A percentile compares a stretch with the other conserved stretches of the same genome.
These are phyloP conservation scores for Heliconius hermathena DNA, from an alignment of 1,140 invertebrate genomes.

Conservation along the genomic window DNA sequence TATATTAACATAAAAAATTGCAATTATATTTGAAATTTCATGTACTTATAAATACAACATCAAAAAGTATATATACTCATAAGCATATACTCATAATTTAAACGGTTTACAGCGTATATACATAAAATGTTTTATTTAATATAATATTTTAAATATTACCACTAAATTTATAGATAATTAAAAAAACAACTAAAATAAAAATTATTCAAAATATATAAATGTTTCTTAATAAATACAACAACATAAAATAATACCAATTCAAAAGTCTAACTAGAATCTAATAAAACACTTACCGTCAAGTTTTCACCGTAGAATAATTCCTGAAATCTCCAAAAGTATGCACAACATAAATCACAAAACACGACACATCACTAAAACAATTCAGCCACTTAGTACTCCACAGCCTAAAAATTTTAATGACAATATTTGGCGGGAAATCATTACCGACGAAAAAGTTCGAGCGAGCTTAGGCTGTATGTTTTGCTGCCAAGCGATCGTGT, in stretches of 20 bases:
- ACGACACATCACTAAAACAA: constrained; percentile 31
- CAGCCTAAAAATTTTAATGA: constrained; percentile 43
- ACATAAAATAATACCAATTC: not conserved
- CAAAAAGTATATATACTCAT: not conserved
- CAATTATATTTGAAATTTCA: too few relatives aligned
- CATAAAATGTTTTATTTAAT: too few relatives aligned
- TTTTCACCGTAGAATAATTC: constrained; percentile 21
- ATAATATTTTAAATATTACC: too few relatives aligned
- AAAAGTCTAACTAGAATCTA: constrained; percentile 17
- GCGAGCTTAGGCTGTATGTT: constrained; percentile 35
- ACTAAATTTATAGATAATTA: not conserved
- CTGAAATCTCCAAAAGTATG: constrained; percentile 26
- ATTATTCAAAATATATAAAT: too few relatives aligned
- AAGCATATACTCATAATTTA: not conserved
- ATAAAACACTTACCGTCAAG: constrained; percentile 28
- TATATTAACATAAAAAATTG: too few relatives aligned
- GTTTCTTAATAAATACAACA: not conserved
- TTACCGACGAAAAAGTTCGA: constrained; percentile 72
- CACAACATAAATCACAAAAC: constrained; percentile 26
- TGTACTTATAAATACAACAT: not conserved
- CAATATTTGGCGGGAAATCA: constrained; percentile 67
- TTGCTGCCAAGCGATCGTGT: constrained; percentile 49
- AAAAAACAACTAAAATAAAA: not conserved
- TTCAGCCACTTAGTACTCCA: constrained; percentile 16
- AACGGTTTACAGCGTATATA: too few relatives aligned